Percentiles rank a stretch among this genome's conserved stretches.
These are phyloP conservation scores for Eledone cirrhosa DNA, from an alignment of 2,888 invertebrate species.

Conservation along the genomic window DNA sequence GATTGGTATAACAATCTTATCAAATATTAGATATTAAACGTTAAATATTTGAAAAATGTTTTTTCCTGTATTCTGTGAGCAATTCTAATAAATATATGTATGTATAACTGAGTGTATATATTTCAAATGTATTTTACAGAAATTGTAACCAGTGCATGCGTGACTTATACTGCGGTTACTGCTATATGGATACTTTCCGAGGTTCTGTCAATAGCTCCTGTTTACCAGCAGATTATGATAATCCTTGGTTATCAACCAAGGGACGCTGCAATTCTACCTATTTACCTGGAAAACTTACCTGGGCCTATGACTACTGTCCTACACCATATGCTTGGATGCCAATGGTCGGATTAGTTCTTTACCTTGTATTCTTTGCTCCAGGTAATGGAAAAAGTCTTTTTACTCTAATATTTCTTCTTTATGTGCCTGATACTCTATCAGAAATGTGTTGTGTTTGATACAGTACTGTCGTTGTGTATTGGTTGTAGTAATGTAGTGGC, in stretches of 20 bases:
- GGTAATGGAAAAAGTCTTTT: slow-evolving; percentile 44
- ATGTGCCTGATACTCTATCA: background rate
- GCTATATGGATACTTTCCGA: slow-evolving; percentile 57
- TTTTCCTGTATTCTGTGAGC: no score
- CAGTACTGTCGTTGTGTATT: background rate
- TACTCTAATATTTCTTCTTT: no score
- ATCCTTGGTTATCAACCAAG: slow-evolving; percentile 54
- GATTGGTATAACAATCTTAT: no score
- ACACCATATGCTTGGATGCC: slow-evolving; percentile 67
- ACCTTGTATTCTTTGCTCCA: slow-evolving; percentile 69
- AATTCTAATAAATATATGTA: background rate
- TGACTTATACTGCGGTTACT: slow-evolving; percentile 68
- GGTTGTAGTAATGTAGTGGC: no score
- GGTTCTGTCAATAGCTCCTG: slow-evolving; percentile 62
- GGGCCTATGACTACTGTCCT: slow-evolving; percentile 69
- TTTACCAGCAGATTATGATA: slow-evolving; percentile 56
- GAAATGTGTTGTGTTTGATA: background rate
- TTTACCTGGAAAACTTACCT: slow-evolving; percentile 52
- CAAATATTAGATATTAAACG: no score
- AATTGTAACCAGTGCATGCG: slow-evolving; percentile 68
- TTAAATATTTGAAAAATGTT: no score
- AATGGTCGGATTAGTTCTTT: slow-evolving; percentile 67
- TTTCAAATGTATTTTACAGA: slow-evolving; percentile 39
- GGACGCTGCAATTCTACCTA: slow-evolving; percentile 60
- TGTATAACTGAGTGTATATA: background rate